Evolutionary conservation across 2,113 vertebrate genomes (phyloP).

Genomic region (Gobiocypris rarus): DNA sequence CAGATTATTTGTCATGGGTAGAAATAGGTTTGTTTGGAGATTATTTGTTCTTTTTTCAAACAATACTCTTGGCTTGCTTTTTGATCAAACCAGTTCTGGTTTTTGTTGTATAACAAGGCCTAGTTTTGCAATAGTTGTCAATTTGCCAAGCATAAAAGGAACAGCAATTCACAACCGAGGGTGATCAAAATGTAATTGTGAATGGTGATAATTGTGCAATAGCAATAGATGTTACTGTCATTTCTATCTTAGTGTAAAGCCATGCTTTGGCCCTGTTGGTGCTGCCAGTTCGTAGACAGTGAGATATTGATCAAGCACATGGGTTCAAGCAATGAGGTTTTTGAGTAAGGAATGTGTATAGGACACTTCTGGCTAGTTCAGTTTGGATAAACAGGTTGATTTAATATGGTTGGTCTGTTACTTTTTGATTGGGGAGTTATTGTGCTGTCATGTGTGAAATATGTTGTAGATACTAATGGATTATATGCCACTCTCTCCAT

Average conservation of each 20-base stretch:
- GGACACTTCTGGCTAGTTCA: not conserved
- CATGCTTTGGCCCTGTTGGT: constrained; percentile 42
- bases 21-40: not conserved
- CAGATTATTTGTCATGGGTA: not conserved
- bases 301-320: not conserved
- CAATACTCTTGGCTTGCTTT: constrained; percentile 16
- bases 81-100: constrained; percentile 12
- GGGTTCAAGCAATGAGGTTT: not conserved
- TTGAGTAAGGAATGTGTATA: not conserved
- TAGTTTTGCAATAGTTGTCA: constrained; percentile 26
- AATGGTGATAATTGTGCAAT: constrained; percentile 34
- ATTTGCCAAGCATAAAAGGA: constrained; percentile 9
- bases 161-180: not conserved
- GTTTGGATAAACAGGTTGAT: constrained; percentile 2
- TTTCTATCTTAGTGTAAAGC: constrained; percentile 20
- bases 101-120: constrained; percentile 20
- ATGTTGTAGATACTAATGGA: not conserved
- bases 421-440: not conserved
- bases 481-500: not conserved
- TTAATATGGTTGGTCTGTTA: constrained; percentile 3
- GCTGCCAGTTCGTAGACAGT: not conserved
- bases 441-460: constrained; percentile 18
- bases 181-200: constrained; percentile 30
- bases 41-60: not conserved
- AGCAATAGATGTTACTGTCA: constrained; percentile 44